These are phyloP conservation scores for Ylistrum balloti DNA, from an alignment of 1,140 invertebrate genomes.

Conservation along the genomic window DNA sequence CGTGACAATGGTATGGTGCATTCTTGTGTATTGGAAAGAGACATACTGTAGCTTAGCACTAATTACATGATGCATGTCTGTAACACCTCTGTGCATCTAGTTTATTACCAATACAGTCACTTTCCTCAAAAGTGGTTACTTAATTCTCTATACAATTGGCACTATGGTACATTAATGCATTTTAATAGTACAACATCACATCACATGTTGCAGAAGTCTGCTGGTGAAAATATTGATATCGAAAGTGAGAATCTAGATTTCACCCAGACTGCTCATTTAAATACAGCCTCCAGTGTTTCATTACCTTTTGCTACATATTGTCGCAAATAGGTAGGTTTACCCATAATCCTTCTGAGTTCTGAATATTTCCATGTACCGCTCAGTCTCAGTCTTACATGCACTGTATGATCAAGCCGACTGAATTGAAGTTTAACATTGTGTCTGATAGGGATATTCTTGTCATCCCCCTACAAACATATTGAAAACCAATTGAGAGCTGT, in stretches of 20 bases:
- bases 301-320: background rate
- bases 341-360: background rate
- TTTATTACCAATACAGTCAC: no score
- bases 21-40: no score
- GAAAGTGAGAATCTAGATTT: background rate
- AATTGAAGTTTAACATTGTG: background rate
- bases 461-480: slow-evolving; percentile 32
- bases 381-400: background rate
- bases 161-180: no score
- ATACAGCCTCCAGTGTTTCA: background rate
- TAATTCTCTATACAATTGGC: no score
- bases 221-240: background rate
- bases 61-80: no score
- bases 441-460: background rate
- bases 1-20: no score
- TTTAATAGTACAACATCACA: background rate
- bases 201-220: background rate
- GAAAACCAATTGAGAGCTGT: background rate
- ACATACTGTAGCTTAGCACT: no score
- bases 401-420: background rate
- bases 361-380: background rate
- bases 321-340: background rate
- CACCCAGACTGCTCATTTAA: background rate
- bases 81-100: no score
- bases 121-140: no score